A percentile compares a stretch with the other conserved stretches of the same genome.
phyloP scores from a whole-genome alignment of 1,140 invertebrate species.

The Drosophila funebris region DNA sequence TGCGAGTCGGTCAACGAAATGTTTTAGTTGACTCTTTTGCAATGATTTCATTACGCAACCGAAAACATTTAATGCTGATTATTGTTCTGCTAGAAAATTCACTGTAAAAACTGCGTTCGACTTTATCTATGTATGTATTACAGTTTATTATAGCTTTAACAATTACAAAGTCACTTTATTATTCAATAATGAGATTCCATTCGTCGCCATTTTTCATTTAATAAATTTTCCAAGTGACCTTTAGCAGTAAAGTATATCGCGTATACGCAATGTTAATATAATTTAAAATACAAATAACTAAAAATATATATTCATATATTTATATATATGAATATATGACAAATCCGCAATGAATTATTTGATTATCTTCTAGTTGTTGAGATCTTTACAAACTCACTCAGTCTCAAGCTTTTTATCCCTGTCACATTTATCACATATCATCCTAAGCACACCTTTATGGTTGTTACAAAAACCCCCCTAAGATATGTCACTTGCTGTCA shows the following conservation, averaged over 20 bases:
- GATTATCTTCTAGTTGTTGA: neutral
- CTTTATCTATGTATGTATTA: too few species aligned
- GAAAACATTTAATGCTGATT: slow-evolving; percentile 19
- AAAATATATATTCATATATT: neutral
- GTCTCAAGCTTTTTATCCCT: slow-evolving; percentile 7
- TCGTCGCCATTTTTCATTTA: too few species aligned
- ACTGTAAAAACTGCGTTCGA: slow-evolving; percentile 3
- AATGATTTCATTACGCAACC: slow-evolving; percentile 36
- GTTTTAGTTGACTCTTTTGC: slow-evolving; percentile 23
- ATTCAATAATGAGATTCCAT: too few species aligned
- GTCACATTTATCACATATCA: slow-evolving; percentile 30
- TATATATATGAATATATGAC: neutral
- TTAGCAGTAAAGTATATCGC: too few species aligned
- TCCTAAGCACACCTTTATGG: slow-evolving; percentile 28
- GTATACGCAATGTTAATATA: neutral
- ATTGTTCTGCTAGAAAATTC: slow-evolving; percentile 16
- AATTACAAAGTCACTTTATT: too few species aligned
- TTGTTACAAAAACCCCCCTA: slow-evolving; percentile 52
- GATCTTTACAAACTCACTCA: slow-evolving; percentile 17
- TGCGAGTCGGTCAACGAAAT: slow-evolving; percentile 1
- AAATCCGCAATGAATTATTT: neutral
- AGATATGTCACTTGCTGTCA: slow-evolving; percentile 72
- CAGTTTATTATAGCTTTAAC: too few species aligned
- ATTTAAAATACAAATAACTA: neutral
- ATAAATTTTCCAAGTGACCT: too few species aligned